These are phyloP conservation scores for Spizaetus ornatus DNA, from an alignment of 2,113 vertebrate genomes.

Conservation along the genomic window DNA sequence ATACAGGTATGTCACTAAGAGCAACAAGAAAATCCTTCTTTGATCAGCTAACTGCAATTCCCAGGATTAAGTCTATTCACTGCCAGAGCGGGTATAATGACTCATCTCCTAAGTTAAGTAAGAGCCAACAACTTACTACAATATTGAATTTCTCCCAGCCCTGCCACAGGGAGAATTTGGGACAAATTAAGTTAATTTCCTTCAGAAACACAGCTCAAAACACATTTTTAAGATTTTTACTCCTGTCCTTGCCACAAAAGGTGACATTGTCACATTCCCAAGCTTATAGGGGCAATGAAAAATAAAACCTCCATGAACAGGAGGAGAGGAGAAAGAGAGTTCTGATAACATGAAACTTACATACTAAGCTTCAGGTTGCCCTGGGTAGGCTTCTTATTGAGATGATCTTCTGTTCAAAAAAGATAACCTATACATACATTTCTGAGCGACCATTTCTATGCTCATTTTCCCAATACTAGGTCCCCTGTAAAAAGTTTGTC, in stretches of 20 bases:
- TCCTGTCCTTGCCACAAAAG: neutral
- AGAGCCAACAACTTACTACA: neutral
- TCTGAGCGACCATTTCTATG: neutral
- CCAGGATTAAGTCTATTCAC: neutral
- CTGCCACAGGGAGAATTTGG: neutral
- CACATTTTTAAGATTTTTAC: neutral
- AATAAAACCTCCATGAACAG: neutral
- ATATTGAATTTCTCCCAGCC: neutral
- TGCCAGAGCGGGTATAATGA: neutral
- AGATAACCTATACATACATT: neutral
- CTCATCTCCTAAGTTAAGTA: neutral
- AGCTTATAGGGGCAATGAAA: neutral
- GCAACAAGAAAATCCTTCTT: neutral
- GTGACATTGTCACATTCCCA: neutral
- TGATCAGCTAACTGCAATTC: neutral
- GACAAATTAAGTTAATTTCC: neutral
- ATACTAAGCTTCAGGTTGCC: neutral
- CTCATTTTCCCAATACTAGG: neutral
- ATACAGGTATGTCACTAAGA: neutral
- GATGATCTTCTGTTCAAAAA: neutral
- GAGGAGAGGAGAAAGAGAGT: neutral
- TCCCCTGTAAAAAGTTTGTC: neutral
- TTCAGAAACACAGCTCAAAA: neutral
- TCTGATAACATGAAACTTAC: neutral
- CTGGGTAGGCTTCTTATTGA: neutral